Evolutionary conservation across 2,113 vertebrate genomes (phyloP), one percentile per base, ranked within the genome.

Genomic region (Aplodontia rufa): DNA sequence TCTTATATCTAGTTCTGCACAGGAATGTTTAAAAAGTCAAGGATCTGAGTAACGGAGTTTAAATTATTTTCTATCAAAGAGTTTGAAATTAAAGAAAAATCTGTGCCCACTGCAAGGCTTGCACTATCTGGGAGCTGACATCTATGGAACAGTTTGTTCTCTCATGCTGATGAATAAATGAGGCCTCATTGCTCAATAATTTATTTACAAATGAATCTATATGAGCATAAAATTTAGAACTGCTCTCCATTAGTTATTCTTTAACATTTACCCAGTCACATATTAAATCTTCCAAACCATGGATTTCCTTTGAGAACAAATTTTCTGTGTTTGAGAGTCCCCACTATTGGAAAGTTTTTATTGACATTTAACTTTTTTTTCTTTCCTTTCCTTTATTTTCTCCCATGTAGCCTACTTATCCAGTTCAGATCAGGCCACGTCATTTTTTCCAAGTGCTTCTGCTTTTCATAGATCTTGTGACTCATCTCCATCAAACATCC

Each of bases 271-370:
- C 40, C 79, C 93, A 94, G 71, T 92, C 69, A 89, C 87, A 87
- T 95, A 94, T 96, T 91, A 93, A 93, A 88, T 97, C 88, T 92
- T 96, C 80, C 58, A 32, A 93, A 93, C 95, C 72, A 93, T 64
- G 66, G 90, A 71, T 97, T 93, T 95, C 85, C 71, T 94, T 91
- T 96, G 88, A 90, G 64, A 88, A 47, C 37, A 94, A 75, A 85
- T 96, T 78, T 94, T 97, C 93, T 95, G 96, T 85, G 95, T 95
- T 98, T 93, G 72, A 93, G 92, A 95, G 87, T 91, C 95, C 16
- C 69, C 68, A 83, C 49, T 91, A 45, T 75, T 93, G 60, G 86
- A 82, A 96, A 78, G 30, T 58, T 76, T 96, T 92, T 66, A 87
- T 75, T 93, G 91, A 92, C 93, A 68, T 92, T 84, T 97, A 80